Percentiles rank a stretch among this genome's conserved stretches.
Conservation (phyloP, 1,140 invertebrate genomes). For the Gonatopus flavifemur region DNA sequence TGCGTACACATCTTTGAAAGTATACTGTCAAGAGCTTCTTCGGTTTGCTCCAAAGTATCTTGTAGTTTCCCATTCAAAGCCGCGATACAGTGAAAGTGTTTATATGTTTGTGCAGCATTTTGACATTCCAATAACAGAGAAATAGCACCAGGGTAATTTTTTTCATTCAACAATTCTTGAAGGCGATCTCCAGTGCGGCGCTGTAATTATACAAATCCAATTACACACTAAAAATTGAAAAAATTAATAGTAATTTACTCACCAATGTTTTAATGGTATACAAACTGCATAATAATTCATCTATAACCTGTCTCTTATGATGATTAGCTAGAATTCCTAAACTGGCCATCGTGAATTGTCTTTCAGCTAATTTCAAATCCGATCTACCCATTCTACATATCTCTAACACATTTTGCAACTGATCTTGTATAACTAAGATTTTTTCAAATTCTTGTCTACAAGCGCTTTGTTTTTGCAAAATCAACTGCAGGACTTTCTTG, state of each 20-base stretch:
- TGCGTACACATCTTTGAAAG: slow-evolving; percentile 75
- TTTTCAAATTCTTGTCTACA: slow-evolving; percentile 83
- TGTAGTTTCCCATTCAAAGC: slow-evolving; percentile 85
- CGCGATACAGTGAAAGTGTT: slow-evolving; percentile 83
- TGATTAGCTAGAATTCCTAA: slow-evolving; percentile 87
- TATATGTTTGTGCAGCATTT: slow-evolving; percentile 77
- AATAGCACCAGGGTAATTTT: slow-evolving; percentile 89
- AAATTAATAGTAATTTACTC: slow-evolving; percentile 29
- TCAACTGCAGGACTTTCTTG: slow-evolving; percentile 86
- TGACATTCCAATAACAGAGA: slow-evolving; percentile 85
- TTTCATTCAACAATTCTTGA: slow-evolving; percentile 76
- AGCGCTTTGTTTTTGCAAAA: slow-evolving; percentile 83
- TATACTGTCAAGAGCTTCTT: slow-evolving; percentile 87
- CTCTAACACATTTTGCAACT: slow-evolving; percentile 70
- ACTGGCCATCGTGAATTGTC: slow-evolving; percentile 81
- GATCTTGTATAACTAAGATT: slow-evolving; percentile 75
- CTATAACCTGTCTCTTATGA: slow-evolving; percentile 78
- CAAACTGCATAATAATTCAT: slow-evolving; percentile 75
- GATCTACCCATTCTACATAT: slow-evolving; percentile 72
- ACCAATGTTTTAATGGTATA: slow-evolving; percentile 82
- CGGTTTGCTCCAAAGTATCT: slow-evolving; percentile 88
- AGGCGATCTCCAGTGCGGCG: slow-evolving; percentile 82
- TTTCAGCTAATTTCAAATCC: slow-evolving; percentile 72
- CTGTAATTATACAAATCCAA: slow-evolving; percentile 51
- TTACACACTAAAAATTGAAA: neutral